A percentile compares a stretch with the other conserved stretches of the same genome.
Evolutionary conservation across 2,888 invertebrate genomes (phyloP).

Genomic region (Mythimna loreyi): DNA sequence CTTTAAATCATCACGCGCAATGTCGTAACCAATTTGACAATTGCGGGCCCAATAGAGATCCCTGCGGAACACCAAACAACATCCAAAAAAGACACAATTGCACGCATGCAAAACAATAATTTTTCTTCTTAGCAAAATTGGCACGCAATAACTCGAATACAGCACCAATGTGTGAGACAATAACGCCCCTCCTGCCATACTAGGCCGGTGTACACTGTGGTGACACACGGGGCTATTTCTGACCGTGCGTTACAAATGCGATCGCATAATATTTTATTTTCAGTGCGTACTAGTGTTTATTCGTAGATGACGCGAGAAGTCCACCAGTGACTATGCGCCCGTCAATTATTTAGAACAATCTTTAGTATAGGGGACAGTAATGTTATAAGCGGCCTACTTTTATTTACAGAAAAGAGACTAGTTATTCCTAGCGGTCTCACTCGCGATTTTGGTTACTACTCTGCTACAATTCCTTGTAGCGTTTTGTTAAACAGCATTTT

Average conservation of each 20-base stretch:
- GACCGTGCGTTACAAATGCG: conserved; percentile 83
- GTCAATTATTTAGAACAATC: conserved; percentile 75
- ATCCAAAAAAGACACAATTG: no score
- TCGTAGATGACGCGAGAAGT: conserved; percentile 78
- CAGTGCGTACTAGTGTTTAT: conserved; percentile 87
- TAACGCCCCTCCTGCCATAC: conserved; percentile 60
- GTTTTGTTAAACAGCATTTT: no score
- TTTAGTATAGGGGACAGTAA: conserved; percentile 58
- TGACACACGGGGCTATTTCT: conserved; percentile 85
- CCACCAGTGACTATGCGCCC: conserved; percentile 66
- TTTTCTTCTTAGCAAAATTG: conserved; percentile 18
- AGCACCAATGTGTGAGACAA: conserved; percentile 50
- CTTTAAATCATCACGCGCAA: no score
- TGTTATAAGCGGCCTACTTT: conserved; percentile 41
- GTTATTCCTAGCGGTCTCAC: no score
- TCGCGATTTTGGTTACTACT: no score
- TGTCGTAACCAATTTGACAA: no score
- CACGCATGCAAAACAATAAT: no score
- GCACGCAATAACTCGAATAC: conserved; percentile 37
- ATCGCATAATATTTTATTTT: conserved; percentile 89
- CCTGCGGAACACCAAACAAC: no score
- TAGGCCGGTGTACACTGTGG: conserved; percentile 70
- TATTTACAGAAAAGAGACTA: conserved; percentile 16
- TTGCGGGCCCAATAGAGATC: no score
- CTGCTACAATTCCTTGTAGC: no score